These are phyloP conservation scores for Chouioia cunea DNA, from an alignment of 2,888 invertebrate genomes.

Conservation along the genomic window DNA sequence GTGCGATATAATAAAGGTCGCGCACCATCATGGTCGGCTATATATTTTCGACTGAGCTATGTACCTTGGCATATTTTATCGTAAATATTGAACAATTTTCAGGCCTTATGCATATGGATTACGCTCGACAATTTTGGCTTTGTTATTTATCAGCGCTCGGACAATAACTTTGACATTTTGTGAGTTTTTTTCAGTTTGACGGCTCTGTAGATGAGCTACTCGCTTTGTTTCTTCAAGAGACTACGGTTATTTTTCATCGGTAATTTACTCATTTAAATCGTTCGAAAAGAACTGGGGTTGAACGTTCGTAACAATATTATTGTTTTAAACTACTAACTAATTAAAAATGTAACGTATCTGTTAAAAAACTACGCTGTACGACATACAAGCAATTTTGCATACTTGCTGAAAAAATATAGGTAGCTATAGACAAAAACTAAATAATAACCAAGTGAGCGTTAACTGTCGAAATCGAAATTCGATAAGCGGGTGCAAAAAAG, in stretches of 20 bases:
- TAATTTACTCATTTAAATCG: neutral
- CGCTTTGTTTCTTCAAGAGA: slow-evolving; percentile 1
- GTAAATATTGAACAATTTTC: slow-evolving; percentile 35
- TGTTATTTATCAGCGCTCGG: slow-evolving; percentile 25
- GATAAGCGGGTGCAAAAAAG: slow-evolving; percentile 34
- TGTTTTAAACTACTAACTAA: too few relatives aligned
- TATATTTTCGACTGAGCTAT: slow-evolving; percentile 27
- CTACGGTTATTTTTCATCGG: neutral
- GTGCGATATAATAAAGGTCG: slow-evolving; percentile 31
- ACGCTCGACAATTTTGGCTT: neutral
- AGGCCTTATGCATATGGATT: neutral
- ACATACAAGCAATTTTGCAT: too few relatives aligned
- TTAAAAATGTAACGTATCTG: too few relatives aligned
- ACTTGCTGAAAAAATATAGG: too few relatives aligned
- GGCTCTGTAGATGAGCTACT: neutral
- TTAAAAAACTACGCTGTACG: too few relatives aligned
- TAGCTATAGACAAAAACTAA: too few relatives aligned
- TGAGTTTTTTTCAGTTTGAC: slow-evolving; percentile 9
- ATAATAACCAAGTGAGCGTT: slow-evolving; percentile 7
- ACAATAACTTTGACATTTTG: slow-evolving; percentile 11
- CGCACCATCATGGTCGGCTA: neutral
- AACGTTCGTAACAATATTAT: too few relatives aligned
- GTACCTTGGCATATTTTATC: slow-evolving; percentile 31
- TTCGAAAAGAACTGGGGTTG: too few relatives aligned
- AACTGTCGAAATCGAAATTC: slow-evolving; percentile 40